Conservation (phyloP, 2,888 invertebrate species). For the Stegana nigrithorax region DNA sequence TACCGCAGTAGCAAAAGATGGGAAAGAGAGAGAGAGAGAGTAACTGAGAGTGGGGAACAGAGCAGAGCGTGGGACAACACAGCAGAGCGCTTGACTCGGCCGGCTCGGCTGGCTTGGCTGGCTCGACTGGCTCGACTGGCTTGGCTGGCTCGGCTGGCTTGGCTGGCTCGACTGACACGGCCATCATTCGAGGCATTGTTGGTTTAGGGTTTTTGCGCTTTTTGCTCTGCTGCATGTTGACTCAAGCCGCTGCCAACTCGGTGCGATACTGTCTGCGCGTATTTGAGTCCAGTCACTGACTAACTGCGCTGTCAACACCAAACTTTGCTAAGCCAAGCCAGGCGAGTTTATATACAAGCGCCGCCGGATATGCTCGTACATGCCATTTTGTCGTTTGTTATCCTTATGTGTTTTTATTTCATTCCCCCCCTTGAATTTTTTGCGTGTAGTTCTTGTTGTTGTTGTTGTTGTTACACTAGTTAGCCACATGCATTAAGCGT, state of each 20-base stretch:
- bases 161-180: background rate
- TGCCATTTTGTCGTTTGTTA: background rate
- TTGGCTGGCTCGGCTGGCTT: too few relatives aligned
- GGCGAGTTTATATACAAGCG: background rate
- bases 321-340: background rate
- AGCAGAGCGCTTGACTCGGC: too few relatives aligned
- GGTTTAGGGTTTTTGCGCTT: background rate
- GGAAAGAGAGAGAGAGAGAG: background rate
- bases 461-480: background rate
- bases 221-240: constrained; percentile 2
- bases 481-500: too few relatives aligned
- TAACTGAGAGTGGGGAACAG: too few relatives aligned
- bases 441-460: background rate
- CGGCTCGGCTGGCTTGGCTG: too few relatives aligned
- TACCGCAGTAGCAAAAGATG: background rate
- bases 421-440: too few relatives aligned
- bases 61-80: too few relatives aligned
- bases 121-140: too few relatives aligned
- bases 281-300: background rate
- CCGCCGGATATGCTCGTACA: background rate
- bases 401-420: too few relatives aligned
- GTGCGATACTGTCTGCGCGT: background rate
- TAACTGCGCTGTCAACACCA: constrained; percentile 1
- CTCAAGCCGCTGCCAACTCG: background rate
- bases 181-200: background rate